phyloP scores from a whole-genome alignment of 2,888 invertebrate species.

The Amiota mariae region DNA sequence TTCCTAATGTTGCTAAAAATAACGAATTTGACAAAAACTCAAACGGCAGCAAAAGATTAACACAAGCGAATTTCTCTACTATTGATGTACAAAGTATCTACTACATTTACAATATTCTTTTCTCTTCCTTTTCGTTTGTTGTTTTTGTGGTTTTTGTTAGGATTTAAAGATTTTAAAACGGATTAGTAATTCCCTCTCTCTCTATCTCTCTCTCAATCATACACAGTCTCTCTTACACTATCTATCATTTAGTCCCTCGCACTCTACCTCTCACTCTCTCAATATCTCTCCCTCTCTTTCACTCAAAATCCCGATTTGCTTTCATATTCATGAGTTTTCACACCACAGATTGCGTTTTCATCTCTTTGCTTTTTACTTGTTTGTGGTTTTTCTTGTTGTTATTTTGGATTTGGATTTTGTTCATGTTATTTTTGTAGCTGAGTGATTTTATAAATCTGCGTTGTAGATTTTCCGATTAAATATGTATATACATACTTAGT shows the following conservation, averaged over 20 bases:
- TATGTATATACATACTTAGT: not conserved
- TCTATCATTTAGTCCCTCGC: not conserved
- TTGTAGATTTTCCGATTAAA: conserved; percentile 44
- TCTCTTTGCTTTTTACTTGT: not conserved
- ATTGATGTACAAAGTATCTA: too few species aligned
- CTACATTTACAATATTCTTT: too few species aligned
- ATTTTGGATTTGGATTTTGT: conserved; percentile 19
- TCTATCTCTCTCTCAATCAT: conserved; percentile 33
- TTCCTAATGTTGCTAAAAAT: conserved; percentile 35
- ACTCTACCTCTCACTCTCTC: not conserved
- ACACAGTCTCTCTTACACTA: conserved; percentile 5
- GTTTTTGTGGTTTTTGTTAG: conserved; percentile 46
- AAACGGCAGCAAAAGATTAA: too few species aligned
- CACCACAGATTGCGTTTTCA: conserved; percentile 38
- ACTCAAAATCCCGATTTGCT: conserved; percentile 27
- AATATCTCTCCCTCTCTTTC: not conserved
- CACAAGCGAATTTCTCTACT: too few species aligned
- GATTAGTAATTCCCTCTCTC: conserved; percentile 52
- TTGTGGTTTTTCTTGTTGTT: conserved; percentile 21
- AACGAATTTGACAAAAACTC: too few species aligned
- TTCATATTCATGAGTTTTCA: conserved; percentile 47
- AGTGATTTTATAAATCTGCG: conserved; percentile 35
- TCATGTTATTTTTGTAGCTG: conserved; percentile 31
- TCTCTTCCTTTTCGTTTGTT: conserved; percentile 36
- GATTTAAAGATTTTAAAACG: conserved; percentile 61